A percentile compares a stretch with the other conserved stretches of the same genome.
Conservation (phyloP, 2,888 invertebrate genomes). For the Myopa tessellatipennis region DNA sequence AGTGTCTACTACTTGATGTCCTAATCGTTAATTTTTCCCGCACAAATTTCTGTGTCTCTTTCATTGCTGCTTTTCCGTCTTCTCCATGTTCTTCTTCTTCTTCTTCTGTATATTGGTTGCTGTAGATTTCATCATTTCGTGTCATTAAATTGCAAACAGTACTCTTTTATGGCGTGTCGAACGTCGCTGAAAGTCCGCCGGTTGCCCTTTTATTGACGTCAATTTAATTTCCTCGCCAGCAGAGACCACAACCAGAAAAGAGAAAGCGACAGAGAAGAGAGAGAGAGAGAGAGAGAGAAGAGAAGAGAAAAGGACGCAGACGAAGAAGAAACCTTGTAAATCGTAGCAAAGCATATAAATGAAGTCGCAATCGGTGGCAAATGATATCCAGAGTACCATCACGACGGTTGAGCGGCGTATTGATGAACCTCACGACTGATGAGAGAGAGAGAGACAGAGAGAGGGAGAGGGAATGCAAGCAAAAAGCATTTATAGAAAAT, state of each 20-base stretch:
- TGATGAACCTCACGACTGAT: conserved; percentile 13
- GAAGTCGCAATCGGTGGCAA: not conserved
- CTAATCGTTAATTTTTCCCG: too few relatives aligned
- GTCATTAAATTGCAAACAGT: conserved; percentile 17
- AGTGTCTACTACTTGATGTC: too few relatives aligned
- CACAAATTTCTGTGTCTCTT: too few relatives aligned
- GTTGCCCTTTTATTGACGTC: not conserved
- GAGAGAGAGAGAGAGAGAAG: not conserved
- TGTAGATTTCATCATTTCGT: conserved; percentile 19
- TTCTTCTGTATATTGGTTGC: not conserved
- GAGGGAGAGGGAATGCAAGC: not conserved
- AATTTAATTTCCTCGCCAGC: conserved; percentile 25
- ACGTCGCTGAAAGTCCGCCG: not conserved
- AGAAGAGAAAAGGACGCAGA: not conserved
- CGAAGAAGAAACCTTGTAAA: not conserved
- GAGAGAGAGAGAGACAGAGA: not conserved
- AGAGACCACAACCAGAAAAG: not conserved
- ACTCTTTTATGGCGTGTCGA: conserved; percentile 12
- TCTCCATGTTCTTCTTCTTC: too few relatives aligned
- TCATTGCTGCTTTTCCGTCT: too few relatives aligned
- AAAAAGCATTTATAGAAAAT: not conserved
- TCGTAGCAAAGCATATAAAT: conserved; percentile 5
- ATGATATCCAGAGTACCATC: not conserved
- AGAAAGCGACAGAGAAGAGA: not conserved
- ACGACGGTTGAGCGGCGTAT: not conserved